A percentile compares a stretch with the other conserved stretches of the same genome.
These are phyloP conservation scores for Podargus strigoides DNA, from an alignment of 2,797 vertebrate species.

Conservation along the genomic window DNA sequence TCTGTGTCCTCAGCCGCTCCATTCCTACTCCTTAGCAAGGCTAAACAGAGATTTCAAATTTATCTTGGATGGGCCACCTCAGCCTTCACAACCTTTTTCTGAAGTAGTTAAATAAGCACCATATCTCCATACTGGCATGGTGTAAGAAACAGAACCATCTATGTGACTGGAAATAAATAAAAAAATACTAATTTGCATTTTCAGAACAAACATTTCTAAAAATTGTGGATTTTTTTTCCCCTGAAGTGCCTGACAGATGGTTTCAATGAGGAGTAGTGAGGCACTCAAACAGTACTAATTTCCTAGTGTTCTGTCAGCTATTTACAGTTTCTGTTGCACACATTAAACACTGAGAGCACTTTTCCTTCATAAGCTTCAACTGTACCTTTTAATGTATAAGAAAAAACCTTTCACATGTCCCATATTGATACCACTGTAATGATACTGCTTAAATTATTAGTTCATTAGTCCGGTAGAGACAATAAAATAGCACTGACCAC, in stretches of 20 bases:
- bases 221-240: slow-evolving; percentile 48
- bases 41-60: neutral
- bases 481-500: neutral
- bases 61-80: neutral
- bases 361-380: slow-evolving; percentile 54
- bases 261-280: slow-evolving; percentile 49
- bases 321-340: slow-evolving; percentile 64
- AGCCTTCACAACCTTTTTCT: neutral
- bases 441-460: neutral
- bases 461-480: neutral
- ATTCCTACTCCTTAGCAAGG: neutral
- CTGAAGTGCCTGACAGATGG: slow-evolving; percentile 71
- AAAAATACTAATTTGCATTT: slow-evolving; percentile 49
- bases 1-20: neutral
- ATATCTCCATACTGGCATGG: neutral
- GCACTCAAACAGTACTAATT: slow-evolving; percentile 53
- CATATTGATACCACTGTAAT: neutral
- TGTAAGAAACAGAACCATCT: neutral
- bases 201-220: slow-evolving; percentile 65
- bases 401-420: neutral
- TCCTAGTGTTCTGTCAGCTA: slow-evolving; percentile 68
- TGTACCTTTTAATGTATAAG: neutral
- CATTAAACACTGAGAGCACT: slow-evolving; percentile 34
- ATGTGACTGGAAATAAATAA: neutral
- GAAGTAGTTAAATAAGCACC: neutral